phyloP scores from a whole-genome alignment of 2,888 invertebrate genomes.

The Diaperis boleti region DNA sequence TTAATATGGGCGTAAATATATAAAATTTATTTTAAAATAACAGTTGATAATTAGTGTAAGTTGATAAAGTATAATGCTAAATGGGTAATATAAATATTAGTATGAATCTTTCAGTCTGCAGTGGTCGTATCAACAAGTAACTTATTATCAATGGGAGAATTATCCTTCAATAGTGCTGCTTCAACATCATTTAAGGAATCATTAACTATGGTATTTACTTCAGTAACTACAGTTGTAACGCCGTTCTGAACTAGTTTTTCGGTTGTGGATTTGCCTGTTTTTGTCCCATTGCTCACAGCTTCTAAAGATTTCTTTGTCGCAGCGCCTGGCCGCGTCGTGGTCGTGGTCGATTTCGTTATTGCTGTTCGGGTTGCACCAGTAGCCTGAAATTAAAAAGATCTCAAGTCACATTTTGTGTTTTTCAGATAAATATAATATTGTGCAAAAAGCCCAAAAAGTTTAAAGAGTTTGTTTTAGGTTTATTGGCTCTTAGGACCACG shows the following conservation, averaged over 20 bases:
- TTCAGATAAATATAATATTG: no score
- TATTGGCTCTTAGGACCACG: no score
- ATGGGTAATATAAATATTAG: slow-evolving; percentile 44
- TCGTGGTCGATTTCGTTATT: slow-evolving; percentile 61
- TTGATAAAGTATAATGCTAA: slow-evolving; percentile 37
- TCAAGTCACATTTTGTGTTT: no score
- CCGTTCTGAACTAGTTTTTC: slow-evolving; percentile 61
- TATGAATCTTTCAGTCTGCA: slow-evolving; percentile 60
- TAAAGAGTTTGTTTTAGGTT: no score
- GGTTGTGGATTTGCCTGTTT: slow-evolving; percentile 45
- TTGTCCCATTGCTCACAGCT: slow-evolving; percentile 50
- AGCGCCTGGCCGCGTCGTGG: slow-evolving; percentile 56
- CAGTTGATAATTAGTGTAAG: slow-evolving; percentile 49
- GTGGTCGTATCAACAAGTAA: slow-evolving; percentile 58
- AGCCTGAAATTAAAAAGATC: slow-evolving; percentile 11
- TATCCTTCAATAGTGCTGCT: slow-evolving; percentile 58
- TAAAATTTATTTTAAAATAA: slow-evolving; percentile 58
- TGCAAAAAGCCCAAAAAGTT: no score
- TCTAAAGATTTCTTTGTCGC: slow-evolving; percentile 54
- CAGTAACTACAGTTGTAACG: slow-evolving; percentile 51
- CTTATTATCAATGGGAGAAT: slow-evolving; percentile 63
- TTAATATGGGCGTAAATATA: slow-evolving; percentile 57
- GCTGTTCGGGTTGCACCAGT: slow-evolving; percentile 39
- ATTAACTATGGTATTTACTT: slow-evolving; percentile 51
- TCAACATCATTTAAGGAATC: slow-evolving; percentile 53